phyloP scores from a whole-genome alignment of 2,113 vertebrate species.

The Archocentrus centrarchus region DNA sequence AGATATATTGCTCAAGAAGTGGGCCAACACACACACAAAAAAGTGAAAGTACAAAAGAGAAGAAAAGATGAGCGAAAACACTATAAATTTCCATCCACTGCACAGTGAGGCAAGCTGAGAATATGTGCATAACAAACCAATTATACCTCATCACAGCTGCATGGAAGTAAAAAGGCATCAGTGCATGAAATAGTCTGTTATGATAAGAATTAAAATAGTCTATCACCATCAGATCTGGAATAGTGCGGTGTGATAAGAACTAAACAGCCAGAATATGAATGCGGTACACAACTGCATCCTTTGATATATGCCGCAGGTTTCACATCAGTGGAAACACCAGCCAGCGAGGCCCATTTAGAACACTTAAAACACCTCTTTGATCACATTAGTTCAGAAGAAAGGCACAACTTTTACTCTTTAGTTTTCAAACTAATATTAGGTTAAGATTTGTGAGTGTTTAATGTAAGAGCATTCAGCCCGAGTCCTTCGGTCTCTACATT shows the following conservation, averaged over 20 bases:
- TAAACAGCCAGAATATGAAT: conserved; percentile 50
- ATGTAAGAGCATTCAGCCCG: background rate
- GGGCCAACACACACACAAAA: conserved; percentile 12
- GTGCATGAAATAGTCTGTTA: conserved; percentile 81
- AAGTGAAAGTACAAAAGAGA: conserved; percentile 54
- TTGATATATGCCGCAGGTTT: conserved; percentile 63
- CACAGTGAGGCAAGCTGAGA: conserved; percentile 45
- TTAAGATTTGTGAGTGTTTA: conserved; percentile 7
- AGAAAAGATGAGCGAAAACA: conserved; percentile 56
- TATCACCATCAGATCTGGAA: conserved; percentile 75
- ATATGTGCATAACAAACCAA: conserved; percentile 76
- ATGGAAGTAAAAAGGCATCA: conserved; percentile 70
- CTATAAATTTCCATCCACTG: conserved; percentile 51
- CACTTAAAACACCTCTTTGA: conserved; percentile 65
- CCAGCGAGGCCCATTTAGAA: conserved; percentile 58
- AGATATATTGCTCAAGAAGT: background rate
- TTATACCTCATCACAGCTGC: conserved; percentile 73
- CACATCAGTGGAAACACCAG: conserved; percentile 50
- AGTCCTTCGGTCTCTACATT: background rate
- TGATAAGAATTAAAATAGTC: conserved; percentile 81
- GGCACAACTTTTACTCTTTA: conserved; percentile 43
- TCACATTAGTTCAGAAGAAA: conserved; percentile 64
- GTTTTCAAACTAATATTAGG: conserved; percentile 25
- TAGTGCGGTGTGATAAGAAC: conserved; percentile 66
- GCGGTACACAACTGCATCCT: conserved; percentile 39